A percentile compares a stretch with the other conserved stretches of the same genome.
These are phyloP conservation scores for Cecropterus lyciades DNA, from an alignment of 1,140 invertebrate species.

Conservation along the genomic window DNA sequence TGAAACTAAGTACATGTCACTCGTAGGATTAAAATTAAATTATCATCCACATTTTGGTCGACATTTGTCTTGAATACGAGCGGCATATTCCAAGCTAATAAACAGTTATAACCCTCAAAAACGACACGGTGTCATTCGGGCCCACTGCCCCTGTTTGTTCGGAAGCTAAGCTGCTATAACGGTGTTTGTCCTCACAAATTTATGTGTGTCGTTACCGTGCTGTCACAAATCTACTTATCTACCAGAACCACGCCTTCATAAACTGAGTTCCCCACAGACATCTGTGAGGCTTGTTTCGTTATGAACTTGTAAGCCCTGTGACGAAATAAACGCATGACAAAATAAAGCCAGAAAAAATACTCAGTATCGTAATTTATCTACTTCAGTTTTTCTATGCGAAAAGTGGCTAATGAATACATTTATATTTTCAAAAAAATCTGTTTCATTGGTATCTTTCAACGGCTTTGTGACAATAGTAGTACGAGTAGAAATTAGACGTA, in stretches of 20 bases:
- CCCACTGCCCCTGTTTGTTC: slow-evolving; percentile 68
- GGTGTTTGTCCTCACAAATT: slow-evolving; percentile 77
- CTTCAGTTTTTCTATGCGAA: too few species aligned
- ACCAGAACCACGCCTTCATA: slow-evolving; percentile 73
- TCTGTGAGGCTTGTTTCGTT: slow-evolving; percentile 51
- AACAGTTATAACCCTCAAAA: slow-evolving; percentile 63
- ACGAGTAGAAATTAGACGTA: too few species aligned
- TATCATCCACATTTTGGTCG: neutral
- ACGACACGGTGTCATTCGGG: slow-evolving; percentile 56
- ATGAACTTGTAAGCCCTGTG: slow-evolving; percentile 14
- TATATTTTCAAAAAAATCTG: too few species aligned
- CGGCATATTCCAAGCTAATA: slow-evolving; percentile 57
- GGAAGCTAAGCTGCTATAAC: slow-evolving; percentile 78
- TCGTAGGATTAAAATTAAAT: slow-evolving; percentile 36
- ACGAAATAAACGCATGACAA: neutral
- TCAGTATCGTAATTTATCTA: too few species aligned
- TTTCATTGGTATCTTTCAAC: too few species aligned
- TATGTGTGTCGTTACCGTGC: slow-evolving; percentile 70
- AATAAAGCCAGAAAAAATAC: neutral
- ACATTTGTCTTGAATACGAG: slow-evolving; percentile 32
- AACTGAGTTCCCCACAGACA: slow-evolving; percentile 52
- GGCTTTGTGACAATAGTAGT: too few species aligned
- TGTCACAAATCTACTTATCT: slow-evolving; percentile 83
- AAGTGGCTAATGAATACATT: too few species aligned
- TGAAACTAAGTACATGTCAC: neutral